These are phyloP conservation scores for Prosopocoilus inquinatus DNA, from an alignment of 2,888 invertebrate genomes.

Conservation along the genomic window DNA sequence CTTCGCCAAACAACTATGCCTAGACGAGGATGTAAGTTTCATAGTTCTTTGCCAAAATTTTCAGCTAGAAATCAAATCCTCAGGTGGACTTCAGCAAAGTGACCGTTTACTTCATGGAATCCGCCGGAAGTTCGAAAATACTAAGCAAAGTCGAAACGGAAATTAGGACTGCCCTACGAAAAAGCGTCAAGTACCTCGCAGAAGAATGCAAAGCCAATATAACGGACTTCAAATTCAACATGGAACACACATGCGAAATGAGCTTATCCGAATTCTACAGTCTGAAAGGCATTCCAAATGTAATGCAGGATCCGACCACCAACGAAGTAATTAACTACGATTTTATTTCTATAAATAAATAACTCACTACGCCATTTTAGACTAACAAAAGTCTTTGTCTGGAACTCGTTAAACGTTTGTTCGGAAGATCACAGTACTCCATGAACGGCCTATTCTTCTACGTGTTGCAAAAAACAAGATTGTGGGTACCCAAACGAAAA, in stretches of 20 bases:
- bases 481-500: constrained; percentile 14
- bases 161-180: constrained; percentile 53
- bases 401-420: constrained; percentile 21
- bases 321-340: background rate
- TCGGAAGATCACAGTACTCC: constrained; percentile 20
- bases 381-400: constrained; percentile 12
- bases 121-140: constrained; percentile 11
- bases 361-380: constrained; percentile 5
- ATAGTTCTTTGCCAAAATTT: background rate
- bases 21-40: constrained; percentile 53
- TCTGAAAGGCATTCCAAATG: constrained; percentile 56
- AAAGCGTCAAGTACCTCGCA: constrained; percentile 55
- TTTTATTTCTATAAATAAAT: background rate
- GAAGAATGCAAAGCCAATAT: constrained; percentile 49
- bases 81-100: constrained; percentile 21
- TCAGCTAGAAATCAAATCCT: constrained; percentile 1
- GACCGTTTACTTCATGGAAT: constrained; percentile 22
- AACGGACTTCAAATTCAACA: constrained; percentile 34
- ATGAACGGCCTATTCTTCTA: constrained; percentile 18
- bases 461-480: constrained; percentile 5
- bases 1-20: constrained; percentile 48
- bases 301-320: constrained; percentile 47
- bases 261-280: constrained; percentile 54
- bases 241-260: constrained; percentile 56
- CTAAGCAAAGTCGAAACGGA: constrained; percentile 49